Conservation (phyloP, 1,140 invertebrate species). For the Bactericera cockerelli region DNA sequence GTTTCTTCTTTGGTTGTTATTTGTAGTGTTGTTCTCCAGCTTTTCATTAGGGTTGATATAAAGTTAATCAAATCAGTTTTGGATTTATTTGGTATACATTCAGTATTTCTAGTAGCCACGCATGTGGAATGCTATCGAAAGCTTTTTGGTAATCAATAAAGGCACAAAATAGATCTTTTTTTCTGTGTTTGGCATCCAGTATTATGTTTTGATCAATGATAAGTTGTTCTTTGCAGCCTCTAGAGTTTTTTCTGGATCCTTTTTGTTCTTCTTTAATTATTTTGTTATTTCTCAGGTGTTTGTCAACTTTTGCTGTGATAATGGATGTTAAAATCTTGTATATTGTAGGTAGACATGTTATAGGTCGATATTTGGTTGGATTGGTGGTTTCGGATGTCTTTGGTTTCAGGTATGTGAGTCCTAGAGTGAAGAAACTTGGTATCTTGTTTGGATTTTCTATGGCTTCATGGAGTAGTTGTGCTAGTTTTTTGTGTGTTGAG, state of each 20-base stretch:
- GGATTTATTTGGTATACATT: no score
- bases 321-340: constrained; percentile 13
- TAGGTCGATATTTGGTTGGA: background rate
- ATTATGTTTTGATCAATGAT: no score
- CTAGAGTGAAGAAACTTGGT: background rate
- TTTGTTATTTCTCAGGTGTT: constrained; percentile 15
- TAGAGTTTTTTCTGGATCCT: no score
- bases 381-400: background rate
- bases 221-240: constrained; percentile 16
- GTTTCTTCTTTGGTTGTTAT: no score
- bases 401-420: background rate
- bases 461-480: background rate
- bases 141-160: no score
- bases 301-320: constrained; percentile 16
- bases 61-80: no score
- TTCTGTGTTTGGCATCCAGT: no score
- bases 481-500: background rate
- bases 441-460: background rate
- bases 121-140: no score
- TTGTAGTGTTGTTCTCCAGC: no score
- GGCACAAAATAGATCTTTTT: no score
- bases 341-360: constrained; percentile 6
- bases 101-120: no score
- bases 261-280: constrained; percentile 20
- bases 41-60: no score